Base-by-base conservation (phyloP, 37 sponge, comb jelly and placozoan species). In the Geodia barretti region DNA sequence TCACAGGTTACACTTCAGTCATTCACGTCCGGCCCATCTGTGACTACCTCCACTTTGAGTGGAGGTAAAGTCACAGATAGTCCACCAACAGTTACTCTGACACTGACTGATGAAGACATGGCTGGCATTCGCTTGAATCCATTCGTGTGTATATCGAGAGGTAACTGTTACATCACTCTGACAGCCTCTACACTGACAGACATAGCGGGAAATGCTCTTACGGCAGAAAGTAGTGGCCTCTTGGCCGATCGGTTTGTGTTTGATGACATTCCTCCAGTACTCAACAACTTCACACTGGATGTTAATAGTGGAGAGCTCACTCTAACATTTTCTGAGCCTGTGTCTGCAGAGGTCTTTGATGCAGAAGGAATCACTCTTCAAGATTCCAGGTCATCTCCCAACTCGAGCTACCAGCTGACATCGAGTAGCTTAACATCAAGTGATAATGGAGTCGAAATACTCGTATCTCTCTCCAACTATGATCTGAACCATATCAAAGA, bases 281-380 rank as follows among this genome's bases (percentile, higher is more conserved):
- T 96, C 21, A 38, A 68, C 63, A 76, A 90, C 74, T 96, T 91
- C 83, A 75, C 86, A 37, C 64, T 96, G 2, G 82, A 93, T 37
- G 60, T 96, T 69, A 74, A 93, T n/a, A 38, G 23, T 1, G 68
- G 70, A 39, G 62, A 41, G 14, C 73, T 90, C 1, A 60, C 61
- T 20, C 75, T 96, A 2, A 83, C 89, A 28, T 93, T 96, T 89
- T 88, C 87, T 43, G 94, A 96, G 76, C 85, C 97, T 2, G 86
- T 96, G 17, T 85, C 83, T 29, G 70, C 77, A 35, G 72, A 78
- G 25, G 61, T 68, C 3, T 72, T 95, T 39, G 40, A 88, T 17
- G 77, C 78, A 32, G 41, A 78, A 40, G 91, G 83, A 41, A 73
- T 95, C 60, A 58, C 83, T 68, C 41, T 95, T 20, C 85, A 82